Base-by-base conservation (phyloP, 2,113 vertebrate species). In the Leucopternis melanops region DNA sequence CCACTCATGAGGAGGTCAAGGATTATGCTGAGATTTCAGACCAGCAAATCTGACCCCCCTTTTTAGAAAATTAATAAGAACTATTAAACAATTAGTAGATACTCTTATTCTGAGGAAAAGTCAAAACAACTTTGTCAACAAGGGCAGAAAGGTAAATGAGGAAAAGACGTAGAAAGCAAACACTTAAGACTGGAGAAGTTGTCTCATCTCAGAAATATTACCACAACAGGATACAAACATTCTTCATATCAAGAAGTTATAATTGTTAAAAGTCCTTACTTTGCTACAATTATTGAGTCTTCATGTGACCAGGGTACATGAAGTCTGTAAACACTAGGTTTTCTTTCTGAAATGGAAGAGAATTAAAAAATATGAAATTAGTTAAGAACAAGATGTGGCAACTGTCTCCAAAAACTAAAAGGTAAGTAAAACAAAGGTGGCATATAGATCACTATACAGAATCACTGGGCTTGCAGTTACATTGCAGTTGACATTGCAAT, bases 241-340 rank as follows among this genome's bases (percentile, higher is more conserved):
- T 80, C 42, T 52, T 86, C 5, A 9, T 31, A 79, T 25, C 16
- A 78, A 77, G 38, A 75, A 85, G n/a, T 42, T 25, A 47, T 3
- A 95, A 78, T 13, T 58, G 31, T 16, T 79, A 1, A 94, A 94
- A 90, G n/a, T 83, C 66, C 98, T 98, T 96, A 99, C 99, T 98
- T 98, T 17, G 97, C 98, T 66, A 98, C 98, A 91, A 90, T 98
- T 91, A 99, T 75, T 42, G 98, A 98, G 95, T 99, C 99, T 97
- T 99, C 99, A 38, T 98, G 97, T 94, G 99, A 99, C 99, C 99
- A 99, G 8, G 99, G 98, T 38, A 99, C 98, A 74, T 98, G 98
- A 78, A 99, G 96, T 95, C 98, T 98, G 98, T 99, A 99, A 79
- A 99, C 97, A 79, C 95, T 98, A 62, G 98, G 96, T 92, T 98